A percentile compares a stretch with the other conserved stretches of the same genome.
Conservation (phyloP, 2,888 invertebrate genomes). For the Adineta ricciae region DNA sequence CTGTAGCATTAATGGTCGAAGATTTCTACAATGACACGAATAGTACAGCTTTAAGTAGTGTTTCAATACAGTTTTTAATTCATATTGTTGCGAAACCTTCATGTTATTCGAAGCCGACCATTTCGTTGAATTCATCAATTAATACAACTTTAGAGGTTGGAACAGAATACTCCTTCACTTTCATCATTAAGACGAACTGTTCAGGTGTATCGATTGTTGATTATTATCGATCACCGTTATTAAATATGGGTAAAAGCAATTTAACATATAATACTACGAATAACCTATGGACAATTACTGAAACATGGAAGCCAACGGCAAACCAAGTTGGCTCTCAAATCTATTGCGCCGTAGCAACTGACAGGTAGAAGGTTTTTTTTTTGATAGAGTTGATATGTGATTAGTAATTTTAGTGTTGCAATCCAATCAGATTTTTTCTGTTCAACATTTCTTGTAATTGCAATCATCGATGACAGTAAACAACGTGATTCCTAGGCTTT, state of each 20-base stretch:
- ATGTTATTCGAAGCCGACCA: not conserved
- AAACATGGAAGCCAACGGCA: not conserved
- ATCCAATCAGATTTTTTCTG: too few relatives aligned
- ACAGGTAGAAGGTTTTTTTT: not conserved
- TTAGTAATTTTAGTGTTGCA: too few relatives aligned
- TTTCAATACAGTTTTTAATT: not conserved
- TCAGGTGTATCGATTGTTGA: not conserved
- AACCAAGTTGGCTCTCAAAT: not conserved
- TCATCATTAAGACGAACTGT: not conserved
- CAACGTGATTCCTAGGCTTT: too few relatives aligned
- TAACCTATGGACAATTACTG: not conserved
- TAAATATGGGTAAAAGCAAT: not conserved
- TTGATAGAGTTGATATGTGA: too few relatives aligned
- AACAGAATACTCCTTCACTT: not conserved
- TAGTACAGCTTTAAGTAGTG: not conserved
- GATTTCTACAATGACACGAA: not conserved
- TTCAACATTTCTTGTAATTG: too few relatives aligned
- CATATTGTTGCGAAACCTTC: not conserved
- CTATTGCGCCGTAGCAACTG: not conserved
- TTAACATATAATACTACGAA: not conserved
- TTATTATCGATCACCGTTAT: not conserved
- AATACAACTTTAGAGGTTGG: not conserved
- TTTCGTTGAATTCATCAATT: not conserved
- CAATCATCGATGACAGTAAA: too few relatives aligned
- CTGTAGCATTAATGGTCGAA: not conserved